phyloP scores from a whole-genome alignment of 2,797 vertebrate species.

The Paratrypauchen microcephalus region DNA sequence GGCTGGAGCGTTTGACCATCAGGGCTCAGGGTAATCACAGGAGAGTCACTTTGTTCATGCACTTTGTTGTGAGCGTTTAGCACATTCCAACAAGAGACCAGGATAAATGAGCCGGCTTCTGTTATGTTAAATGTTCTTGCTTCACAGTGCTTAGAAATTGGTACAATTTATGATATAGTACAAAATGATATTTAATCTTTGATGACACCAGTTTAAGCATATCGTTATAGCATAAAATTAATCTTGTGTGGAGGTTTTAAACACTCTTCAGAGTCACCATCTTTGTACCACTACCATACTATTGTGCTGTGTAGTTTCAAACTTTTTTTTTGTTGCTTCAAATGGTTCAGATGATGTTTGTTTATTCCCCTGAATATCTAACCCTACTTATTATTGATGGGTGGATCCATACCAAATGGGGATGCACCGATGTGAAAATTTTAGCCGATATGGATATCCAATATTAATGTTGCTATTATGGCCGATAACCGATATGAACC shows the following conservation, averaged over 20 bases:
- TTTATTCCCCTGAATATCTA: no score
- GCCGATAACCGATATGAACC: no score
- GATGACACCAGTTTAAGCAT: background rate
- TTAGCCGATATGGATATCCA: no score
- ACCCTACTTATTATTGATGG: no score
- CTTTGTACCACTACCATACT: background rate
- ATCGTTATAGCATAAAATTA: background rate
- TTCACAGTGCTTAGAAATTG: constrained; percentile 10
- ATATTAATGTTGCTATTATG: no score
- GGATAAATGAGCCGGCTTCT: constrained; percentile 14
- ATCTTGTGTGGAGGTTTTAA: background rate
- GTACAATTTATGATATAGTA: background rate
- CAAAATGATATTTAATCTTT: constrained; percentile 7
- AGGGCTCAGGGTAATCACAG: constrained; percentile 30
- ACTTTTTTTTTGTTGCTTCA: no score
- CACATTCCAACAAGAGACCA: constrained; percentile 19
- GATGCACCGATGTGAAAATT: no score
- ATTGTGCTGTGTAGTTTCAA: background rate
- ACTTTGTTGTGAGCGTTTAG: constrained; percentile 40
- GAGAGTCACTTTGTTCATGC: constrained; percentile 33
- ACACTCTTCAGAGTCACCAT: background rate
- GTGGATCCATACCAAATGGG: no score
- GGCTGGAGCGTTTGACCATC: constrained; percentile 39
- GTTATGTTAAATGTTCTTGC: constrained; percentile 8
- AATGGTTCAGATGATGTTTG: no score